These are phyloP conservation scores for Scomberomorus guttatus DNA, from an alignment of 2,797 vertebrate species.

Conservation along the genomic window DNA sequence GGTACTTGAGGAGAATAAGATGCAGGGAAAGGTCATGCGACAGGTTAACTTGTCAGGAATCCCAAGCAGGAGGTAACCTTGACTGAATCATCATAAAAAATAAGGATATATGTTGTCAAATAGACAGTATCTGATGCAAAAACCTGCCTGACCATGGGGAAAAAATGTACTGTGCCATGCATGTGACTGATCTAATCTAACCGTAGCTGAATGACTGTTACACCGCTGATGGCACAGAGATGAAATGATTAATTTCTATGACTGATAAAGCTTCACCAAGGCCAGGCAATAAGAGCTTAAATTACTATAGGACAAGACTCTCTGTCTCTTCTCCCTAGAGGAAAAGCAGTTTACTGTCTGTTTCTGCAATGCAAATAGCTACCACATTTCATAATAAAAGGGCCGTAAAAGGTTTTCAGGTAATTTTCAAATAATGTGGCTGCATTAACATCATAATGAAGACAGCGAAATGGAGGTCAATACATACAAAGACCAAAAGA, in stretches of 20 bases:
- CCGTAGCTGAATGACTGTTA: constrained; percentile 30
- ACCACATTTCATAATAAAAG: constrained; percentile 36
- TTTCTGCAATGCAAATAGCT: constrained; percentile 37
- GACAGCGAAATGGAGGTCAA: constrained; percentile 10
- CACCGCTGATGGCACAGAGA: constrained; percentile 41
- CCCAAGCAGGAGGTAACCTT: constrained; percentile 64
- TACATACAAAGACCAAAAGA: background rate
- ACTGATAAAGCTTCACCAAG: constrained; percentile 58
- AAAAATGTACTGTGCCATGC: constrained; percentile 4
- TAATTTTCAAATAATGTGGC: constrained; percentile 53
- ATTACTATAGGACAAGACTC: constrained; percentile 43
- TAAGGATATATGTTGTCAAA: constrained; percentile 59
- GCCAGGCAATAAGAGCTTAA: constrained; percentile 43
- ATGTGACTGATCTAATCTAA: constrained; percentile 51
- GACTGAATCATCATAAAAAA: constrained; percentile 59
- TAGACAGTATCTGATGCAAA: constrained; percentile 44
- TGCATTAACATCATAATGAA: constrained; percentile 18
- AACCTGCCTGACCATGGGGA: constrained; percentile 6
- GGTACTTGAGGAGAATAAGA: constrained; percentile 67
- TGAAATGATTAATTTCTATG: constrained; percentile 61
- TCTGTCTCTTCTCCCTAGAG: constrained; percentile 31
- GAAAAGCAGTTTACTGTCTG: constrained; percentile 23
- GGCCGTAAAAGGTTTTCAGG: constrained; percentile 46
- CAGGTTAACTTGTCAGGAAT: constrained; percentile 60
- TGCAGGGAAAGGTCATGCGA: constrained; percentile 59